A percentile compares a stretch with the other conserved stretches of the same genome.
phyloP scores from a whole-genome alignment of 2,888 invertebrate species.

The Abscondita cerata region DNA sequence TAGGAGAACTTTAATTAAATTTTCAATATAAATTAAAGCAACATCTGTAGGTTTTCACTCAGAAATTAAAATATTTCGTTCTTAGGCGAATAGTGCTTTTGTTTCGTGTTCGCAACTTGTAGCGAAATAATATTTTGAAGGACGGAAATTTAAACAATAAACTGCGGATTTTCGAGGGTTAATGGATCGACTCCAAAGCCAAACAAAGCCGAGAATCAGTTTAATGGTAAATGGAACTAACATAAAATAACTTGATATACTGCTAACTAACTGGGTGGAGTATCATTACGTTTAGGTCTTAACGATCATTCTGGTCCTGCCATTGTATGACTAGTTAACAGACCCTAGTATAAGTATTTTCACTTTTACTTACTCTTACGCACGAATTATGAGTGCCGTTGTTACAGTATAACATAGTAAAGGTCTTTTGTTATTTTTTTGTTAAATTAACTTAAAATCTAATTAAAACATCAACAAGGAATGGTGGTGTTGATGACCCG shows the following conservation, averaged over 20 bases:
- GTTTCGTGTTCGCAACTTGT: not conserved
- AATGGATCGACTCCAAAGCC: conserved; percentile 24
- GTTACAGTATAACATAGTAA: too few relatives aligned
- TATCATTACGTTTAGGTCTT: conserved; percentile 25
- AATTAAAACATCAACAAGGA: too few relatives aligned
- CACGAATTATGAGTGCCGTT: too few relatives aligned
- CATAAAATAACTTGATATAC: conserved; percentile 28
- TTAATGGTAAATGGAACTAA: conserved; percentile 25
- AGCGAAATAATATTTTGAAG: not conserved
- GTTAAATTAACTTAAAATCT: too few relatives aligned
- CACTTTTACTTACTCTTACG: too few relatives aligned
- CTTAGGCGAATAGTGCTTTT: not conserved
- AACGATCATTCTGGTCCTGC: too few relatives aligned
- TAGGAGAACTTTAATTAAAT: not conserved
- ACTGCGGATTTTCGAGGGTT: conserved; percentile 21
- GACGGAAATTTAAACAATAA: conserved; percentile 26
- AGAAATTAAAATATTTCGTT: not conserved
- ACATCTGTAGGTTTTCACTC: not conserved
- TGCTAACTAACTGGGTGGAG: conserved; percentile 26
- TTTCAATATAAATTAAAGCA: not conserved
- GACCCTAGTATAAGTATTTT: too few relatives aligned
- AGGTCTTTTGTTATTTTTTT: too few relatives aligned
- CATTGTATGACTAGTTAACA: too few relatives aligned
- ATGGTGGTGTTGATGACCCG: too few relatives aligned
- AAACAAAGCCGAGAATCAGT: conserved; percentile 24